Percentiles rank a stretch among this genome's conserved stretches.
Evolutionary conservation across 2,888 invertebrate species (phyloP).

Genomic region (Epicampocera succincta): DNA sequence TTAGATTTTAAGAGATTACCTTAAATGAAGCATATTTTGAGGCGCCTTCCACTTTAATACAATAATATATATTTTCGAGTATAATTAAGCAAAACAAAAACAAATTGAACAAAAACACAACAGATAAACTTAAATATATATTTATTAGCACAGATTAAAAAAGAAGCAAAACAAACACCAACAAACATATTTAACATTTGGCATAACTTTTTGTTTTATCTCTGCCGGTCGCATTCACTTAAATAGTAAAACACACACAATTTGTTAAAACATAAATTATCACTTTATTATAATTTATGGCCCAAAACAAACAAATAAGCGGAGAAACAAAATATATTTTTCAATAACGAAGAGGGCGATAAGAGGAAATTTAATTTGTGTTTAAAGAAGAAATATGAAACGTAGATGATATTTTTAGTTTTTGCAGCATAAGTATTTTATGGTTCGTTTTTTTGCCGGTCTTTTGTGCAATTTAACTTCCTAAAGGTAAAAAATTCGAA

Average conservation of each 20-base stretch:
- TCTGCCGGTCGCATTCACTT: neutral
- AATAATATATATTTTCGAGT: neutral
- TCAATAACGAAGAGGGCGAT: neutral
- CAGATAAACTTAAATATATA: neutral
- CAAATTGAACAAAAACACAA: neutral
- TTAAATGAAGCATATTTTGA: neutral
- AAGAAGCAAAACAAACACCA: conserved; percentile 1
- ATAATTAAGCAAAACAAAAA: too few relatives aligned
- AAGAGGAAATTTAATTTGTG: conserved; percentile 22
- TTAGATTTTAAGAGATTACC: neutral
- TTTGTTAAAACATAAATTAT: conserved; percentile 62
- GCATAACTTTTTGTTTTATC: neutral
- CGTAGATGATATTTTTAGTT: too few relatives aligned
- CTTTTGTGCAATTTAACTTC: too few relatives aligned
- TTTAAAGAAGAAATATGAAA: too few relatives aligned
- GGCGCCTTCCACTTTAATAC: neutral
- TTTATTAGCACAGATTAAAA: conserved; percentile 9
- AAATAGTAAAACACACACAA: conserved; percentile 20
- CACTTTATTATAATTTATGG: conserved; percentile 52
- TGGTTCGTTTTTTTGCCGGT: too few relatives aligned
- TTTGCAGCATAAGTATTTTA: too few relatives aligned
- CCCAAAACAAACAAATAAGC: conserved; percentile 30
- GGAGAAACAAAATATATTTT: conserved; percentile 20
- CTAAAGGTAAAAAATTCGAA: too few relatives aligned
- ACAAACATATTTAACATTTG: conserved; percentile 28